Evolutionary conservation across 2,888 invertebrate species (phyloP), one percentile per base, ranked within the genome.

Genomic region (Cantharis flavilabris): DNA sequence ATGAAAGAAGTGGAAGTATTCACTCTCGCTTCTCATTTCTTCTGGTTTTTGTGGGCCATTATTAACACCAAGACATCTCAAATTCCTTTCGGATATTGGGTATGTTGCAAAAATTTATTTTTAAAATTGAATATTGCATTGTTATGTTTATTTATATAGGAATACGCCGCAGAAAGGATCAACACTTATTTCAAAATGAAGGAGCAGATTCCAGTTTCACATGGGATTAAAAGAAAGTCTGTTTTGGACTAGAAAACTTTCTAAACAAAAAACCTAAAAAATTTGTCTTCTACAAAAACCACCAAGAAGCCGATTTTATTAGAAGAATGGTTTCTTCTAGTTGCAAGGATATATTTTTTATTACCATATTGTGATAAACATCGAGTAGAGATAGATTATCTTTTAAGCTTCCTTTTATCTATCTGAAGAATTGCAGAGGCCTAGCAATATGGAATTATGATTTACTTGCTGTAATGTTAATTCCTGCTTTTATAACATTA

Each of bases 81-180:
- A 85, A 98, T 98, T 84, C 94, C 96, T 16, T 98, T 98, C 85
- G 98, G 97, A 75, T 98, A 98, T 86, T 96, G 96, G 96, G 97
- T 97, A 88, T 91, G 92, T 62, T 49, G 10, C 9, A 11, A 5
- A 33, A 69, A 9, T 64, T 23, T 26, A 18, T 10, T 49, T 62
- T 13, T 62, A 10, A 10, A 30, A 64, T 10, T 18, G 5, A 10
- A 63, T 13, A n/a, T n/a, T 23, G n/a, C 16, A 18, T 20, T 14
- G 10, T 23, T 16, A 49, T 69, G 70, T 77, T 78, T 79, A 77
- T 64, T 84, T 83, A 62, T 83, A 62, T 75, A 87, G 87, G 87
- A 87, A 81, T 87, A 86, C 70, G 84, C 83, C 14, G 82, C 81
- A 14, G 81, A 84, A 9, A 79, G 87, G 73, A 79, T 87, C n/a